Percentiles rank a stretch among this genome's conserved stretches.
phyloP scores from a whole-genome alignment of 2,888 invertebrate species.

The Actias luna region DNA sequence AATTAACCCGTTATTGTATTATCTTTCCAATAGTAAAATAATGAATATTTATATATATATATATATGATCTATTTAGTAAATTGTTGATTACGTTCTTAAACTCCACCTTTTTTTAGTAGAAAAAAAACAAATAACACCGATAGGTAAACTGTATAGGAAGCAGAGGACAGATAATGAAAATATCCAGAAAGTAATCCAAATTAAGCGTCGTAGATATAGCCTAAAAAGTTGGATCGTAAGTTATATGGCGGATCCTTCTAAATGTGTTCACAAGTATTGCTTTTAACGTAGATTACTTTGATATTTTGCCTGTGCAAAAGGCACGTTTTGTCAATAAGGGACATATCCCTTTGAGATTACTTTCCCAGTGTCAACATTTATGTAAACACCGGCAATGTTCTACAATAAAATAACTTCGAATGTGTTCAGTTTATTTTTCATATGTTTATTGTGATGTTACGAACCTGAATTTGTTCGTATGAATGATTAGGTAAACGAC shows the following conservation, averaged over 20 bases:
- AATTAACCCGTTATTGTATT: no score
- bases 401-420: neutral
- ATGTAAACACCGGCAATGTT: constrained; percentile 58
- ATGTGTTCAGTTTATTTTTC: neutral
- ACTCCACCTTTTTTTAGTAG: no score
- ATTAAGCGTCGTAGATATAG: no score
- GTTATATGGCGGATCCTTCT: neutral
- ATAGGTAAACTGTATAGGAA: no score
- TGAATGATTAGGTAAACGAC: constrained; percentile 1
- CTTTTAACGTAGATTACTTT: constrained; percentile 49
- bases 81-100: no score
- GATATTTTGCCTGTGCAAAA: constrained; percentile 56
- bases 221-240: neutral
- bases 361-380: constrained; percentile 68
- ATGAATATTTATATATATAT: no score
- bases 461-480: neutral
- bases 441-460: neutral
- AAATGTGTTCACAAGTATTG: neutral
- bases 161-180: no score
- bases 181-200: no score
- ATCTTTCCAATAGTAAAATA: no score
- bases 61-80: no score
- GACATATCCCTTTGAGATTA: constrained; percentile 58
- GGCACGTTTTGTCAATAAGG: constrained; percentile 75
- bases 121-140: no score